A percentile compares a stretch with the other conserved stretches of the same genome.
Evolutionary conservation across 2,888 invertebrate genomes (phyloP).

Genomic region (Pterostichus madidus): DNA sequence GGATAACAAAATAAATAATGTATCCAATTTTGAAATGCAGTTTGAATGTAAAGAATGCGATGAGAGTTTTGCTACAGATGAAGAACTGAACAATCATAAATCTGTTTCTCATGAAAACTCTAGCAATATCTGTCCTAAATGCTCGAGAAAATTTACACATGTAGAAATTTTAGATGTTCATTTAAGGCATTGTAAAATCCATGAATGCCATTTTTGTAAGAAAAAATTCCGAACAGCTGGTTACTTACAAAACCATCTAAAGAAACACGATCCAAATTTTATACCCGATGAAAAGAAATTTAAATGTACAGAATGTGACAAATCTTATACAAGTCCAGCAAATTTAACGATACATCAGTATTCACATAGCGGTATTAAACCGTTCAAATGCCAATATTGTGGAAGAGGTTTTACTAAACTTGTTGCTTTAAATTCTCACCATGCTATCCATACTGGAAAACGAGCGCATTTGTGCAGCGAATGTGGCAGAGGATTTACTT

Average conservation of each 20-base stretch:
- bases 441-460: constrained; percentile 69
- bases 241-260: constrained; percentile 64
- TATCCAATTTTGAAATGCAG: constrained; percentile 5
- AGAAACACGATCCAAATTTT: constrained; percentile 57
- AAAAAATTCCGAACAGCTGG: constrained; percentile 58
- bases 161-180: constrained; percentile 51
- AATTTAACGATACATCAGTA: constrained; percentile 68
- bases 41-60: constrained; percentile 52
- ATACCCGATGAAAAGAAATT: constrained; percentile 64
- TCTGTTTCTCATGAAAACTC: constrained; percentile 2
- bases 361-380: constrained; percentile 71
- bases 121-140: constrained; percentile 31
- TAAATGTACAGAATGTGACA: constrained; percentile 67
- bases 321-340: constrained; percentile 68
- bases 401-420: constrained; percentile 69
- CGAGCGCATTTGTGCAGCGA: constrained; percentile 70
- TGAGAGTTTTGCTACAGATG: constrained; percentile 31
- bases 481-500: constrained; percentile 70
- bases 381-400: constrained; percentile 70
- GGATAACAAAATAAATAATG: constrained; percentile 11
- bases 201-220: constrained; percentile 55
- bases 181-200: constrained; percentile 45
- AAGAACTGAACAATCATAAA: constrained; percentile 46
- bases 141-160: constrained; percentile 55
- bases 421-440: constrained; percentile 70